Evolutionary conservation across 2,797 vertebrate species (phyloP).

Genomic region (Eospalax fontanierii): DNA sequence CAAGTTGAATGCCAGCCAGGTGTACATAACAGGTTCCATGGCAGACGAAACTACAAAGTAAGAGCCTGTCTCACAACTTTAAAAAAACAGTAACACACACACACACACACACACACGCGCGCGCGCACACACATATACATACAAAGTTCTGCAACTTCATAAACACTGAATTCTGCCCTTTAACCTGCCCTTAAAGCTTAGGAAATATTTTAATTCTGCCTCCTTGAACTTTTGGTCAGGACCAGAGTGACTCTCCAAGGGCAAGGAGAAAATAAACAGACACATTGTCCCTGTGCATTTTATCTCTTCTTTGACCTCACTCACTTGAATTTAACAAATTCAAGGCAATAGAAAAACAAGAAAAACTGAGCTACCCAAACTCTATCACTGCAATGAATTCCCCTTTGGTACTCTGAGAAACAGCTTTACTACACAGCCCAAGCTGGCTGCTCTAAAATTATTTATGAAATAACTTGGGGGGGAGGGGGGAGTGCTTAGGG

Average conservation of each 20-base stretch:
- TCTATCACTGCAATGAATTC: neutral
- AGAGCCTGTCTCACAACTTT: neutral
- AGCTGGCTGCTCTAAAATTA: neutral
- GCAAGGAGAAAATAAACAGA: neutral
- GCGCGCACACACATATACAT: neutral
- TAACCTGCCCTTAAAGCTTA: neutral
- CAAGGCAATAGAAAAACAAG: neutral
- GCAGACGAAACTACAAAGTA: neutral
- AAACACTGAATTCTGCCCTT: neutral
- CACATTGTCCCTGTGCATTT: neutral
- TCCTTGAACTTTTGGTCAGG: neutral
- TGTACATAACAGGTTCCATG: neutral
- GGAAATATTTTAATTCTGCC: constrained; percentile 36
- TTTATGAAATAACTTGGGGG: neutral
- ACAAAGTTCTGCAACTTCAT: neutral
- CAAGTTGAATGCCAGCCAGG: neutral
- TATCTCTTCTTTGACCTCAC: neutral
- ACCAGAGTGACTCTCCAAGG: neutral
- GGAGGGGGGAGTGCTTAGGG: neutral
- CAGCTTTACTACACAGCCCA: neutral
- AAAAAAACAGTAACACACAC: neutral
- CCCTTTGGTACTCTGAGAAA: neutral
- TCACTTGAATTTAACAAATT: neutral
- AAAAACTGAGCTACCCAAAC: neutral
- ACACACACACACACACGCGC: no score